Conservation (phyloP, 2,888 invertebrate species). For the Cepaea hortensis region DNA sequence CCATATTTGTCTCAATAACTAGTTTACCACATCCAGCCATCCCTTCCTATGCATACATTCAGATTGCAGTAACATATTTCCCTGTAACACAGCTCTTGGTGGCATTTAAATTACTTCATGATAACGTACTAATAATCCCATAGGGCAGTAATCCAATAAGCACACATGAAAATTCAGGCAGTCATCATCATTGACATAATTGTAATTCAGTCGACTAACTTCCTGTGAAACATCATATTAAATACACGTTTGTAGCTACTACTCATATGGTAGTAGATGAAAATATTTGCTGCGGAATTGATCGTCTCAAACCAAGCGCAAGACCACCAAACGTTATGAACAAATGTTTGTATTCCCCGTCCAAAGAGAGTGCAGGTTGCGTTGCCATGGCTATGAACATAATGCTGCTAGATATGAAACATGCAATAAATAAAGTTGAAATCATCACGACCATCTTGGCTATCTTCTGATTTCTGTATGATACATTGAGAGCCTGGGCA, state of each 20-base stretch:
- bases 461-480: not conserved
- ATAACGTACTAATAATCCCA: too few species aligned
- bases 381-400: not conserved
- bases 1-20: too few species aligned
- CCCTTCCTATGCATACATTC: too few species aligned
- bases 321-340: not conserved
- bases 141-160: too few species aligned
- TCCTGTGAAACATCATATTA: too few species aligned
- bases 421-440: slow-evolving; percentile 13
- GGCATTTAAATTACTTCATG: too few species aligned
- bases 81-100: too few species aligned
- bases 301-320: not conserved
- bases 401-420: not conserved
- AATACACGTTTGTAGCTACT: not conserved
- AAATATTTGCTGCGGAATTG: slow-evolving; percentile 25
- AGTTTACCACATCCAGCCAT: too few species aligned
- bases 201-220: too few species aligned
- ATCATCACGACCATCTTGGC: slow-evolving; percentile 31
- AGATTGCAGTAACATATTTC: too few species aligned
- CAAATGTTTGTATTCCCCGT: slow-evolving; percentile 18
- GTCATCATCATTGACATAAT: too few species aligned
- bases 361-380: not conserved
- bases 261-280: slow-evolving; percentile 29
- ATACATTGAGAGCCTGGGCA: not conserved
- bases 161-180: too few species aligned